Conservation (phyloP, 2,888 invertebrate species). For the Marasmarcha lunaedactyla region DNA sequence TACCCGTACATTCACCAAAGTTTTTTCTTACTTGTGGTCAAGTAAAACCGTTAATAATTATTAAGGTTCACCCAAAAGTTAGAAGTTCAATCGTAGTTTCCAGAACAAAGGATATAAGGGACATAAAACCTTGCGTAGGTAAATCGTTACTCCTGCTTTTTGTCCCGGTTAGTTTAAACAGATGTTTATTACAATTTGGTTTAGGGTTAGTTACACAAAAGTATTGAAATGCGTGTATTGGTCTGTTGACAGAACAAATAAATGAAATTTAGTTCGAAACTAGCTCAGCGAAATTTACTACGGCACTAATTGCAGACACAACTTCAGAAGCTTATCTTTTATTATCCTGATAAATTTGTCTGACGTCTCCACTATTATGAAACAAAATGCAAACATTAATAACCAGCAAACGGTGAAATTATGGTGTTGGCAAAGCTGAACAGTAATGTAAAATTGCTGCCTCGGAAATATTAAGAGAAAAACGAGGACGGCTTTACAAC, state of each 20-base stretch:
- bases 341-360: too few species aligned
- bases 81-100: neutral
- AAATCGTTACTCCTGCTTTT: neutral
- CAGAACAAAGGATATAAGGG: neutral
- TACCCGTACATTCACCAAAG: too few species aligned
- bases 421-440: neutral
- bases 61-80: neutral
- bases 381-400: conserved; percentile 1
- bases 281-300: too few species aligned
- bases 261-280: too few species aligned
- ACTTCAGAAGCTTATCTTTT: too few species aligned
- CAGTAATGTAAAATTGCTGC: conserved; percentile 2
- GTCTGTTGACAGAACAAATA: too few species aligned
- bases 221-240: neutral
- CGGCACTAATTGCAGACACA: too few species aligned
- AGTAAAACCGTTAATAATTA: neutral
- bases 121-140: neutral
- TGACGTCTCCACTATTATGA: neutral
- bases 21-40: conserved; percentile 1
- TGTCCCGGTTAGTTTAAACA: neutral
- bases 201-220: neutral
- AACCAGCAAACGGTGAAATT: neutral
- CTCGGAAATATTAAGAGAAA: conserved; percentile 1
- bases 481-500: neutral
- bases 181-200: neutral